These are phyloP conservation scores for Zootoca vivipara DNA, from an alignment of 2,113 vertebrate genomes.

Conservation along the genomic window DNA sequence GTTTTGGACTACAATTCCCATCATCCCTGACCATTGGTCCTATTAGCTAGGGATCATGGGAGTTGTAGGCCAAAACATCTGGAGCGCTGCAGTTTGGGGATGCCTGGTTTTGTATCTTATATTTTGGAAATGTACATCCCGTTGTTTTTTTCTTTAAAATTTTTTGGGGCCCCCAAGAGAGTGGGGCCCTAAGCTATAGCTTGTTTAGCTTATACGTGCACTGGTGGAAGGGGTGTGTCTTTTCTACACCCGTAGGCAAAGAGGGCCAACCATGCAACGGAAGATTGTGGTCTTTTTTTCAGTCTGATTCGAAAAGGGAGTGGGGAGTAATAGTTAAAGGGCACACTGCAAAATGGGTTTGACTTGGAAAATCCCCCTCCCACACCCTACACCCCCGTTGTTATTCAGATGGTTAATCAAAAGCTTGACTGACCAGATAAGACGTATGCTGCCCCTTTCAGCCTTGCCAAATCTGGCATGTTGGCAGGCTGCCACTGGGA, in stretches of 20 bases:
- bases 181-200: too few relatives aligned
- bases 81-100: too few relatives aligned
- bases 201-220: too few relatives aligned
- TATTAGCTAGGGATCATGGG: too few relatives aligned
- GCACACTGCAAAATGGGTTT: background rate
- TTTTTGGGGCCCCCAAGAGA: too few relatives aligned
- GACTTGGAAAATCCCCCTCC: constrained; percentile 38
- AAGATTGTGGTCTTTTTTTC: background rate
- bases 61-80: too few relatives aligned
- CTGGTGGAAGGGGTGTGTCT: background rate
- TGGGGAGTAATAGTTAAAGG: constrained; percentile 20
- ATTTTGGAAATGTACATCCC: too few relatives aligned
- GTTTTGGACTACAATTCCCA: too few relatives aligned
- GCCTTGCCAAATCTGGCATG: background rate
- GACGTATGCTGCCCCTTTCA: constrained; percentile 49
- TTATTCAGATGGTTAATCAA: constrained; percentile 66
- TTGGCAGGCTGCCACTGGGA: constrained; percentile 5
- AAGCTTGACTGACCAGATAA: constrained; percentile 69
- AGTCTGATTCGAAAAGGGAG: background rate
- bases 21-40: too few relatives aligned
- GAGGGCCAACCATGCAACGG: background rate
- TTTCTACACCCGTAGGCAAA: background rate
- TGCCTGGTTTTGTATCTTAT: too few relatives aligned
- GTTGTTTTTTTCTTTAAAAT: too few relatives aligned
- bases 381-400: constrained; percentile 34